Evolutionary conservation across 2,888 invertebrate species (phyloP).

Genomic region (Eupithecia tripunctaria): DNA sequence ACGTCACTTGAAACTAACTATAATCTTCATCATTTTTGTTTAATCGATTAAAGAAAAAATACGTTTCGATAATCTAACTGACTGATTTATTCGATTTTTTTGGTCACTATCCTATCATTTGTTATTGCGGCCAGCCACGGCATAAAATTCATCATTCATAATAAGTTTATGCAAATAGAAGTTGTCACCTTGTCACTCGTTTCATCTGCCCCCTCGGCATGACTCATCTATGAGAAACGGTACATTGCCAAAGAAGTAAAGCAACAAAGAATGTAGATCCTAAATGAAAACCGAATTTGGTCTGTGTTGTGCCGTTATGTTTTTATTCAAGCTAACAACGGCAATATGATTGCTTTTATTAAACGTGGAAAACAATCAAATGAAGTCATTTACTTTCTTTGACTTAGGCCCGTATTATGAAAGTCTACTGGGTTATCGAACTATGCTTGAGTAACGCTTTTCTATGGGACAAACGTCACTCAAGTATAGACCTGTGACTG

Average conservation of each 20-base stretch:
- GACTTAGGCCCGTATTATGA: too few relatives aligned
- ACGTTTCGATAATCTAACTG: too few relatives aligned
- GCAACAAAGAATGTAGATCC: constrained; percentile 45
- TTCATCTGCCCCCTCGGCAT: constrained; percentile 49
- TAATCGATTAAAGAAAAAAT: too few relatives aligned
- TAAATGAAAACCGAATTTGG: constrained; percentile 43
- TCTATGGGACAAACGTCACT: too few relatives aligned
- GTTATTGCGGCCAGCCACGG: background rate
- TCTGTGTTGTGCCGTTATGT: background rate
- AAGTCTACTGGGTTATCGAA: background rate
- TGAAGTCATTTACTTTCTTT: too few relatives aligned
- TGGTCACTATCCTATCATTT: too few relatives aligned
- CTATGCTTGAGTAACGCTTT: too few relatives aligned
- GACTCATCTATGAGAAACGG: constrained; percentile 46
- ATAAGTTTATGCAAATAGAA: constrained; percentile 56
- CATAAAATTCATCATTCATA: background rate
- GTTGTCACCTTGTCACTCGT: constrained; percentile 52
- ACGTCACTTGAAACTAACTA: too few relatives aligned
- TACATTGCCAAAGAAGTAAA: constrained; percentile 14
- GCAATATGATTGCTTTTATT: background rate
- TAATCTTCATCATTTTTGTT: too few relatives aligned
- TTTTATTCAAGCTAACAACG: background rate
- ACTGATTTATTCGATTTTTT: too few relatives aligned
- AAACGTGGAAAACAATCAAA: background rate
- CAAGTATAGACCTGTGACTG: too few relatives aligned